Percentiles rank a stretch among this genome's conserved stretches.
Evolutionary conservation across 2,113 vertebrate genomes (phyloP).

Genomic region (Microcebus lehilahytsara): DNA sequence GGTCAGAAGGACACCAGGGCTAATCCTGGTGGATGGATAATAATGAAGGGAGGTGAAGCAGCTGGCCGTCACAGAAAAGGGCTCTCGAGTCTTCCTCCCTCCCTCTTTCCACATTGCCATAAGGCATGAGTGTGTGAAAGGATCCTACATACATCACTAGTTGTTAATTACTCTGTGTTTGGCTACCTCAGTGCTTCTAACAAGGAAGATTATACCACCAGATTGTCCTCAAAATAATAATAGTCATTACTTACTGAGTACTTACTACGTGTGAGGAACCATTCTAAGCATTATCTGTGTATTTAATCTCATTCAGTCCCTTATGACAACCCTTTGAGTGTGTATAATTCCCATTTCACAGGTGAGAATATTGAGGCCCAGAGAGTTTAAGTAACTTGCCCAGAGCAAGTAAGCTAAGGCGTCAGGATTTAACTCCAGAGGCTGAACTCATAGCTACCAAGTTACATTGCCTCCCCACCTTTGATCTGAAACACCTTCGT

Average conservation of each 20-base stretch:
- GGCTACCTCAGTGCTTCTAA: slow-evolving; percentile 5
- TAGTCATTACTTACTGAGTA: background rate
- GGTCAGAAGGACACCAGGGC: slow-evolving; percentile 42
- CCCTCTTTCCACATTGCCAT: background rate
- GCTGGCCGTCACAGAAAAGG: slow-evolving; percentile 52
- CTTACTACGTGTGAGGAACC: background rate
- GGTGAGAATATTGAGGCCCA: slow-evolving; percentile 52
- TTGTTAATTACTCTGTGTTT: slow-evolving; percentile 37
- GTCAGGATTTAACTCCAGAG: background rate
- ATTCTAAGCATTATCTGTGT: background rate
- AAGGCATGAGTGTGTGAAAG: background rate
- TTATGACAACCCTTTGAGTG: slow-evolving; percentile 10
- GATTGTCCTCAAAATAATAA: slow-evolving; percentile 39
- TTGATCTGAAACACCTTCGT: slow-evolving; percentile 28
- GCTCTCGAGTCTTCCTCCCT: background rate
- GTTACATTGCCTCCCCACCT: background rate
- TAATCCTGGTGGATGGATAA: slow-evolving; percentile 55
- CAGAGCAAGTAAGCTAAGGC: slow-evolving; percentile 30
- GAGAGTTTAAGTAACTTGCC: background rate
- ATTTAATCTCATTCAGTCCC: background rate
- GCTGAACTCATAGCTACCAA: background rate
- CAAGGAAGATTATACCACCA: slow-evolving; percentile 10
- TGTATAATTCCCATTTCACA: slow-evolving; percentile 48
- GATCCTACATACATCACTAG: background rate
- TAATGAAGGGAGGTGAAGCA: slow-evolving; percentile 56